A percentile compares a stretch with the other conserved stretches of the same genome.
phyloP scores from a whole-genome alignment of 2,113 vertebrate species.

The Paratilapia polleni region DNA sequence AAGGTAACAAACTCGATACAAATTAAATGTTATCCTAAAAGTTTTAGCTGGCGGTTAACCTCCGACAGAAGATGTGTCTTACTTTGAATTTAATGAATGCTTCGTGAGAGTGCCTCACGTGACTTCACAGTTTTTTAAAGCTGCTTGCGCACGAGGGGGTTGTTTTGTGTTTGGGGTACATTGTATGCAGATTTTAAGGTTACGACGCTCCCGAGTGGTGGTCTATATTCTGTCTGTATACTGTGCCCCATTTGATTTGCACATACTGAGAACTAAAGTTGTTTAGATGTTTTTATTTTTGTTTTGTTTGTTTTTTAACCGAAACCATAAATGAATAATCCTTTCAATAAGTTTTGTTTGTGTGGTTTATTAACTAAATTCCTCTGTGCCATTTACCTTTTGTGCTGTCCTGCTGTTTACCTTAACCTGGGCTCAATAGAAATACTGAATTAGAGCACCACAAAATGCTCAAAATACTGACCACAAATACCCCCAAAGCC shows the following conservation, averaged over 20 bases:
- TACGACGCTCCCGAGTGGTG: not conserved
- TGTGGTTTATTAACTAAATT: not conserved
- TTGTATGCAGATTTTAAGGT: not conserved
- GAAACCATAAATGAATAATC: too few species aligned
- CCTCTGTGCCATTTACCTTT: too few species aligned
- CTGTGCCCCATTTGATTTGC: not conserved
- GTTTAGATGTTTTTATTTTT: not conserved
- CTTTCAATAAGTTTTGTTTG: too few species aligned
- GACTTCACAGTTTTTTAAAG: too few species aligned
- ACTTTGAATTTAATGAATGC: not conserved
- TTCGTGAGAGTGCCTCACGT: not conserved
- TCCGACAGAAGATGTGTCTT: not conserved
- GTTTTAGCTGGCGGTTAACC: not conserved
- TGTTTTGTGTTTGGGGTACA: not conserved
- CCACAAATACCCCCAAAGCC: not conserved
- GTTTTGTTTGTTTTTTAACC: too few species aligned
- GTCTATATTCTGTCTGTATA: not conserved
- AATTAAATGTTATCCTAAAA: not conserved
- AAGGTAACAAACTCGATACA: not conserved
- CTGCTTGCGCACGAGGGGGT: too few species aligned
- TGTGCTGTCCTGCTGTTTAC: not conserved
- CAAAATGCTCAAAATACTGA: not conserved
- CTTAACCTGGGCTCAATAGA: not conserved
- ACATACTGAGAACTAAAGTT: too few species aligned
- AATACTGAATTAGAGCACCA: not conserved